Base-by-base conservation (phyloP, 2,888 invertebrate species). In the Hoplodrina blanda region DNA sequence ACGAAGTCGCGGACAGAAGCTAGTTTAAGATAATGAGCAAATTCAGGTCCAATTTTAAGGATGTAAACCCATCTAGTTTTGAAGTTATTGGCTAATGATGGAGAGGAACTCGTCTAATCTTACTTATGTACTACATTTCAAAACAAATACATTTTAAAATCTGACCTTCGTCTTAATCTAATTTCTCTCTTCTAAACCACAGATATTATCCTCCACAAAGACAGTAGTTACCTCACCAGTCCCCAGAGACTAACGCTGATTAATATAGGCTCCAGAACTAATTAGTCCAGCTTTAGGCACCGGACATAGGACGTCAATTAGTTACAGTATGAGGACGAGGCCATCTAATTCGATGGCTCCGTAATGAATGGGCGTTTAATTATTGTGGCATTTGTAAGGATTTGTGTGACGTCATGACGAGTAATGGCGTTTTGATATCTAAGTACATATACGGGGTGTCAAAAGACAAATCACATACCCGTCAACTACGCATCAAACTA, bases 231-330 rank as follows among this genome's bases (percentile, higher is more conserved):
- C 25, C n/a, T 11, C 15, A 20, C 33, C n/a, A 11, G 44, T 50
- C 78, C 59, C 13, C 46, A 4, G 46, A 19, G 78, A 69, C 67
- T 6, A 59, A 49, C 62, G 37, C 53, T 72, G 74, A 80, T 83
- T 80, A 72, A 81, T 81, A 69, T 59, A 11, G 37, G 30, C 69
- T 59, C 20, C 52, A 49, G 49, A 63, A 70, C 57, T 80, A 81
- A 83, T 77, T 74, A 77, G 80, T 77, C 50, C 56, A 68, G 70
- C 63, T 56, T 46, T 65, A 67, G 62, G 33, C 62, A 54, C 67
- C 59, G 77, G 73, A 59, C 78, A 64, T 46, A 69, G 54, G 59
- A 19, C 57, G 72, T 33, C 73, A 56, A 78, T 75, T 78, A 56
- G 55, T 75, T 61, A 71, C 73, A 19, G 10, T 62, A 50, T 77